These are phyloP conservation scores for Rissa tridactyla DNA, from an alignment of 2,113 vertebrate species.

Conservation along the genomic window DNA sequence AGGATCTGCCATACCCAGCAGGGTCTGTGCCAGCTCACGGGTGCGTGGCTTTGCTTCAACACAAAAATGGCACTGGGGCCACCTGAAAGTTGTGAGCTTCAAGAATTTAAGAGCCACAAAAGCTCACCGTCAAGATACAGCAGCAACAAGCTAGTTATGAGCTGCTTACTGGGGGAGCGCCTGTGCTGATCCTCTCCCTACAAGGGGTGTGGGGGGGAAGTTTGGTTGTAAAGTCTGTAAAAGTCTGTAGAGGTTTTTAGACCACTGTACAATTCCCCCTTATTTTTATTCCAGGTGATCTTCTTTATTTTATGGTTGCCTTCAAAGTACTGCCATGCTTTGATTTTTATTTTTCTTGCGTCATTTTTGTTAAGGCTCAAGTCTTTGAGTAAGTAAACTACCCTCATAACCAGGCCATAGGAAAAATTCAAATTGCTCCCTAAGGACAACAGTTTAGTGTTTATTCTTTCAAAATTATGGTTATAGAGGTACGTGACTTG, in stretches of 20 bases:
- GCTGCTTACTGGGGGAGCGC: not conserved
- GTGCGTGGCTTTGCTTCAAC: not conserved
- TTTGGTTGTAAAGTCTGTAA: not conserved
- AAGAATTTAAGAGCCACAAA: not conserved
- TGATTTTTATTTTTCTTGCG: not conserved
- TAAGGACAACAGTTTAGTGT: not conserved
- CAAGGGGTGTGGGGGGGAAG: too few relatives aligned
- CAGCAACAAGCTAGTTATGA: not conserved
- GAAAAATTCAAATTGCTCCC: not conserved
- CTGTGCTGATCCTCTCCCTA: not conserved
- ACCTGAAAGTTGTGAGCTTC: not conserved
- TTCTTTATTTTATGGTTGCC: not conserved
- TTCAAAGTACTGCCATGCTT: not conserved
- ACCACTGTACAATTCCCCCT: not conserved
- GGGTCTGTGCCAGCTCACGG: not conserved
- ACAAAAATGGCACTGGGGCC: not conserved
- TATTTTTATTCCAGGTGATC: not conserved
- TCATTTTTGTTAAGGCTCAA: not conserved
- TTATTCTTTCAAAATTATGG: slow-evolving; percentile 8
- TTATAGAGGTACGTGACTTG: not conserved
- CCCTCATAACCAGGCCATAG: not conserved
- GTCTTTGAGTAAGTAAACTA: not conserved
- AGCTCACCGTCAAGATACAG: not conserved
- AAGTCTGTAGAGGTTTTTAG: not conserved
- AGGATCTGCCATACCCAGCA: not conserved